Percentiles rank a stretch among this genome's conserved stretches.
Conservation (phyloP, 2,888 invertebrate genomes). For the Thalpophila matura region DNA sequence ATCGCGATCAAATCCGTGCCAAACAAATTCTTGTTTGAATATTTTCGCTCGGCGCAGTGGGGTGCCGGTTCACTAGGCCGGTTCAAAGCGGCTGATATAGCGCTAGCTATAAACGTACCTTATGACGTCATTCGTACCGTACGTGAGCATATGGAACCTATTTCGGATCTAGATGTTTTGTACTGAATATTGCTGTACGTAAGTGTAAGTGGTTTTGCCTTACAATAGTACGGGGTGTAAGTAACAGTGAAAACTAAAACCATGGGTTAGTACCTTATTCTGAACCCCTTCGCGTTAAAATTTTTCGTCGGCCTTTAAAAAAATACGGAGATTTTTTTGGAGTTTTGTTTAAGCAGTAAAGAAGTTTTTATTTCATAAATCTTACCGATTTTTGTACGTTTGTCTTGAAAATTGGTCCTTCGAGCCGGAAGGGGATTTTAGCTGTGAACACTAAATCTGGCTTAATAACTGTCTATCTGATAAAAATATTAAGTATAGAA, state of each 20-base stretch:
- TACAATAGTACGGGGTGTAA: slow-evolving; percentile 5
- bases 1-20: slow-evolving; percentile 49
- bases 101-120: slow-evolving; percentile 66
- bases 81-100: slow-evolving; percentile 74
- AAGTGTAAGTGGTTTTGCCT: slow-evolving; percentile 7
- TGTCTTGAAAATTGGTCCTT: neutral
- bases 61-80: slow-evolving; percentile 73
- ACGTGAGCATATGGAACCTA: slow-evolving; percentile 18
- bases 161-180: slow-evolving; percentile 40
- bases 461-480: too few relatives aligned
- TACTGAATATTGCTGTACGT: slow-evolving; percentile 25
- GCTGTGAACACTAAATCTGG: neutral
- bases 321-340: too few relatives aligned
- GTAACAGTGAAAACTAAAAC: neutral
- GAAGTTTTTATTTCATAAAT: too few relatives aligned
- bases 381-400: too few relatives aligned
- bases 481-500: too few relatives aligned
- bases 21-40: slow-evolving; percentile 61
- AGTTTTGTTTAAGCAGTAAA: too few relatives aligned
- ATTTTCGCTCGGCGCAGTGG: slow-evolving; percentile 68
- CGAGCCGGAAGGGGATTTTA: neutral
- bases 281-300: too few relatives aligned
- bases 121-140: slow-evolving; percentile 66
- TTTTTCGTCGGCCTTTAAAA: too few relatives aligned
- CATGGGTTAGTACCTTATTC: too few relatives aligned